Percentiles rank a stretch among this genome's conserved stretches.
Conservation (phyloP, 2,797 vertebrate species). For the Spea hammondii region DNA sequence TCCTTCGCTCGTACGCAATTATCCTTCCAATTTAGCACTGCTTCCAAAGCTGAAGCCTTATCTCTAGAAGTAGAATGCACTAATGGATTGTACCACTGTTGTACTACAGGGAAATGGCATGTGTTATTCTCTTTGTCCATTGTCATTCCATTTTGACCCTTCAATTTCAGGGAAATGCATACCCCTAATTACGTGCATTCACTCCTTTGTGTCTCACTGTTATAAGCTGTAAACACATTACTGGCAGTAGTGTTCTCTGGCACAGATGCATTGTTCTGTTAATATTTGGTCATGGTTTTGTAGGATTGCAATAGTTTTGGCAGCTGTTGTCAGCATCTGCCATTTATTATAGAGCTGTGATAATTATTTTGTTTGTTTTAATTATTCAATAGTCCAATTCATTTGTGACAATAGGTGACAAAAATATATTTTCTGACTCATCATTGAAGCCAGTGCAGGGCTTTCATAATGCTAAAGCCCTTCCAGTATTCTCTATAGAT, state of each 20-base stretch:
- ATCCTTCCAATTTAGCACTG: too few relatives aligned
- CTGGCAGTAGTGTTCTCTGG: background rate
- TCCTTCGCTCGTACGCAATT: too few relatives aligned
- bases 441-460: too few relatives aligned
- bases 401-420: background rate
- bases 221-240: background rate
- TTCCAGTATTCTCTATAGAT: too few relatives aligned
- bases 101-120: too few relatives aligned
- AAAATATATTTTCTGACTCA: too few relatives aligned
- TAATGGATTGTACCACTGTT: too few relatives aligned
- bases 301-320: background rate
- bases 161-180: background rate
- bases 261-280: constrained; percentile 9
- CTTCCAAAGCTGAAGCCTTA: too few relatives aligned
- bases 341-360: constrained; percentile 2
- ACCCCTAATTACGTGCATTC: background rate
- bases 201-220: background rate
- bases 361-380: constrained; percentile 13
- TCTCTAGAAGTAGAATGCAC: too few relatives aligned
- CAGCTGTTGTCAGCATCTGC: background rate
- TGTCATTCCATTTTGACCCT: background rate
- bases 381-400: background rate
- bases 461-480: too few relatives aligned
- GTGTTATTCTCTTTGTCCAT: background rate
- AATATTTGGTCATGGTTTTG: constrained; percentile 2